These are phyloP conservation scores for Volucella bombylans DNA, from an alignment of 2,888 invertebrate species.

Conservation along the genomic window DNA sequence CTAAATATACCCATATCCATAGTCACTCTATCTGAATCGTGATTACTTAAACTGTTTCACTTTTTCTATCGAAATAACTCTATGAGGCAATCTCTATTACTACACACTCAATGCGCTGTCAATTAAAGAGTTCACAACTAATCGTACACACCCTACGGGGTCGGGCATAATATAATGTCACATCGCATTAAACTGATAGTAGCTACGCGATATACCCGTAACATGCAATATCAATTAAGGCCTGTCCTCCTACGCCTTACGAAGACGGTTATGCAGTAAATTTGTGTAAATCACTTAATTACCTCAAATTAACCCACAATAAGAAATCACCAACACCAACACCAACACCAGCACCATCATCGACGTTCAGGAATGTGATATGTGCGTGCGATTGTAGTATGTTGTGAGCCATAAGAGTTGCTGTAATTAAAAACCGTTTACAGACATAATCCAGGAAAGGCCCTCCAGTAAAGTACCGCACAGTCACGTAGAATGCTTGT, in stretches of 20 bases:
- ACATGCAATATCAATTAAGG: conserved; percentile 73
- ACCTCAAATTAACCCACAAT: conserved; percentile 63
- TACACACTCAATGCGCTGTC: not conserved
- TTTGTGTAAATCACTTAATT: conserved; percentile 74
- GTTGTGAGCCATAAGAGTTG: conserved; percentile 35
- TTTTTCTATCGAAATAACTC: too few species aligned
- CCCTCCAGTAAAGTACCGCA: conserved; percentile 20
- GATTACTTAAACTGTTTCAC: too few species aligned
- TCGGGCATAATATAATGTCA: conserved; percentile 52
- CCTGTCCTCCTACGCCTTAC: conserved; percentile 47
- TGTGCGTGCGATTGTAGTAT: not conserved
- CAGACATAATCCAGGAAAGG: conserved; percentile 67
- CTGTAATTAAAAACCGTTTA: conserved; percentile 73
- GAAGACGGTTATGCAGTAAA: conserved; percentile 59
- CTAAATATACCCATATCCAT: too few species aligned
- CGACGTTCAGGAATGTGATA: too few species aligned
- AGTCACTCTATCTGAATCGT: too few species aligned
- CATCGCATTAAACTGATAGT: conserved; percentile 68
- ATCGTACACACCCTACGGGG: conserved; percentile 43
- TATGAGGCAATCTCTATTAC: not conserved
- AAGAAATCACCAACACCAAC: conserved; percentile 53
- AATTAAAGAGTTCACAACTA: conserved; percentile 16
- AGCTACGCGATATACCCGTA: conserved; percentile 46
- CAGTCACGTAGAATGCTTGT: conserved; percentile 15
- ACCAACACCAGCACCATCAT: not conserved